Percentiles rank a stretch among this genome's conserved stretches.
phyloP scores from a whole-genome alignment of 2,797 vertebrate species.

The Hybognathus amarus region DNA sequence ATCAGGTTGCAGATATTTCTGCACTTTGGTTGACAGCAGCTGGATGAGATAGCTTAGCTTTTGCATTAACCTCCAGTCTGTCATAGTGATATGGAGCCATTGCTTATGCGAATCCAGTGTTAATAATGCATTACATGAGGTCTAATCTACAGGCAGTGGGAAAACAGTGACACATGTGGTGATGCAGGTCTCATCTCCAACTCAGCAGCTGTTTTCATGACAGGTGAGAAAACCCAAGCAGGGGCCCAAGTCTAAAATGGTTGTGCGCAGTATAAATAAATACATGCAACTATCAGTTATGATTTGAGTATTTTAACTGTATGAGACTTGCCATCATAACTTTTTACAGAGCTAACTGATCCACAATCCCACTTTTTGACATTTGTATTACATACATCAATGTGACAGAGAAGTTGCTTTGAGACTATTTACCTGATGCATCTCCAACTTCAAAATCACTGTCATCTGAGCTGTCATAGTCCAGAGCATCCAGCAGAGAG shows the following conservation, averaged over 20 bases:
- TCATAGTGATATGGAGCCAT: slow-evolving; percentile 47
- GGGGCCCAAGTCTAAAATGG: background rate
- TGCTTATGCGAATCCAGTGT: slow-evolving; percentile 16
- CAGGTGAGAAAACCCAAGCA: slow-evolving; percentile 18
- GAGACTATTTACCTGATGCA: slow-evolving; percentile 86
- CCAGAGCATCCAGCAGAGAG: slow-evolving; percentile 94
- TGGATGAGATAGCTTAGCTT: slow-evolving; percentile 54
- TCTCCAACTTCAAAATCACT: slow-evolving; percentile 99
- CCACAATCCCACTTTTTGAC: background rate
- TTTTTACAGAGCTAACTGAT: background rate
- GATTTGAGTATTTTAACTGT: background rate
- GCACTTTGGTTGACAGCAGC: slow-evolving; percentile 49
- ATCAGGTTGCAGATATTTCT: slow-evolving; percentile 52
- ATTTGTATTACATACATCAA: background rate
- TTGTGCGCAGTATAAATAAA: slow-evolving; percentile 6
- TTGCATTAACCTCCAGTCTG: slow-evolving; percentile 40
- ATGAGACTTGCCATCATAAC: background rate
- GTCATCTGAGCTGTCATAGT: slow-evolving; percentile 99
- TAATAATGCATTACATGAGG: slow-evolving; percentile 30
- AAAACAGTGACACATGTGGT: slow-evolving; percentile 8
- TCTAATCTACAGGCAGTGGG: slow-evolving; percentile 10
- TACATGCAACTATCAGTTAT: background rate
- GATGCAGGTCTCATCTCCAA: slow-evolving; percentile 48
- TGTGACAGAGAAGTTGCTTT: background rate
- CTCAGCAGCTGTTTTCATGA: slow-evolving; percentile 44